Conservation (phyloP, 2,888 invertebrate genomes). For the Hypercompe scribonia region DNA sequence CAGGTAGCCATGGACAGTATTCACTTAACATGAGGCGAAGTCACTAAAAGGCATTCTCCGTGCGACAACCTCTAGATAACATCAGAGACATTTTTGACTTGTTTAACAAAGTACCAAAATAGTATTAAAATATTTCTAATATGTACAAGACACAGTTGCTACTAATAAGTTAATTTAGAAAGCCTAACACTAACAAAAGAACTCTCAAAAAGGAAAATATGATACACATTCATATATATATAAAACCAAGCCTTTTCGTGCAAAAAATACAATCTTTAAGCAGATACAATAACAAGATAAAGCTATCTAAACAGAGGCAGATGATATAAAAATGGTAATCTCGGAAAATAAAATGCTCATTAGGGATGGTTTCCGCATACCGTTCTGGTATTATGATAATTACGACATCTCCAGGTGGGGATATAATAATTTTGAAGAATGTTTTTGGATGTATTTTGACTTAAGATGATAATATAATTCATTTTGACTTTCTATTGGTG, state of each 20-base stretch:
- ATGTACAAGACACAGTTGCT: no score
- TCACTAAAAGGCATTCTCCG: background rate
- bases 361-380: conserved; percentile 2
- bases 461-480: background rate
- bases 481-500: background rate
- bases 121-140: no score
- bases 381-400: conserved; percentile 4
- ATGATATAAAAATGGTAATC: conserved; percentile 16
- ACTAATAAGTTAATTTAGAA: no score
- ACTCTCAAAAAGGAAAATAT: no score
- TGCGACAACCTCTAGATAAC: no score
- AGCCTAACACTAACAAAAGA: no score
- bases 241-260: background rate
- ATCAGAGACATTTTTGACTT: no score
- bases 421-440: background rate
- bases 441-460: background rate
- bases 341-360: conserved; percentile 11
- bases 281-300: background rate
- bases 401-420: background rate
- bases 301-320: background rate
- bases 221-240: no score
- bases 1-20: no score
- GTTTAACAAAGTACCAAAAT: no score
- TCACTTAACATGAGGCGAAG: no score
- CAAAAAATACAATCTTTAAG: background rate